Evolutionary conservation across 2,888 invertebrate genomes (phyloP).

Genomic region (Neoitamus cyanurus): DNA sequence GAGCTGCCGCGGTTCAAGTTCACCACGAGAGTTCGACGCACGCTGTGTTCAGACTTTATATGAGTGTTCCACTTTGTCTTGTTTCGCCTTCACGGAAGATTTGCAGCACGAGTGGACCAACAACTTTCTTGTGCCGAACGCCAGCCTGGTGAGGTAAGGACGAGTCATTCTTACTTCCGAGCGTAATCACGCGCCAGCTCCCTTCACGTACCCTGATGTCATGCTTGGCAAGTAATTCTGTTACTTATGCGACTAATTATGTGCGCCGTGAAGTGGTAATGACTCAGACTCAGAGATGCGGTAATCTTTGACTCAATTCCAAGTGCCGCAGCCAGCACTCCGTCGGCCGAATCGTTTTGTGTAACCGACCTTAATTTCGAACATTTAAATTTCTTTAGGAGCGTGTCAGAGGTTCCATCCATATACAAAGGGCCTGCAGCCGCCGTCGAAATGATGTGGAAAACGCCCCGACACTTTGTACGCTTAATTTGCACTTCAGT

Average conservation of each 20-base stretch:
- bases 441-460: not conserved
- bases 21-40: not conserved
- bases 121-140: not conserved
- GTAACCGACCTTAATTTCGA: not conserved
- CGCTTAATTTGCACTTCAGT: not conserved
- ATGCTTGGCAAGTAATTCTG: not conserved
- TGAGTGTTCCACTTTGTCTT: not conserved
- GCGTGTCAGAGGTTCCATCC: not conserved
- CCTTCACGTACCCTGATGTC: not conserved
- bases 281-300: not conserved
- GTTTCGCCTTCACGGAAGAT: not conserved
- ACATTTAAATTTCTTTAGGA: not conserved
- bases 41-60: not conserved
- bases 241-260: not conserved
- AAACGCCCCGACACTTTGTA: not conserved
- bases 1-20: slow-evolving; percentile 7
- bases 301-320: not conserved
- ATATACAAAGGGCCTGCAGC: not conserved
- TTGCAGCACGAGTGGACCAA: not conserved
- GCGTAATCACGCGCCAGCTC: not conserved
- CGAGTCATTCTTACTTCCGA: not conserved
- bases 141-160: not conserved
- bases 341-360: not conserved
- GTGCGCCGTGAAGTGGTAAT: not conserved
- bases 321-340: not conserved